Evolutionary conservation across 2,113 vertebrate species (phyloP).

Genomic region (Rhabdomys dilectus): DNA sequence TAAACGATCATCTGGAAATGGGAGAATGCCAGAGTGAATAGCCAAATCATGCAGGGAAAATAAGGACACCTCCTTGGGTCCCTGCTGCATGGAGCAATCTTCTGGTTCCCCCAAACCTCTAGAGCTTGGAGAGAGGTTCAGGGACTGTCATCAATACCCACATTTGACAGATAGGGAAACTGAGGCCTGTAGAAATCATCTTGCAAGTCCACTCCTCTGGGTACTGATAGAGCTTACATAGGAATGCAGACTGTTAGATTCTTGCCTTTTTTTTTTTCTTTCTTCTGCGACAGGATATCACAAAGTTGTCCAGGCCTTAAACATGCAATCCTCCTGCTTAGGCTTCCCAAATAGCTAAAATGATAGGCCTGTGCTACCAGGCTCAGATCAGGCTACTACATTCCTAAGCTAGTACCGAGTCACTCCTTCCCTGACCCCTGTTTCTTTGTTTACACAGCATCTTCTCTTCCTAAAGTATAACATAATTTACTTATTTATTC

Average conservation of each 20-base stretch:
- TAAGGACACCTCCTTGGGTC: neutral
- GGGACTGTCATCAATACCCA: neutral
- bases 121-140: neutral
- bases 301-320: neutral
- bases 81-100: neutral
- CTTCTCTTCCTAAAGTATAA: neutral
- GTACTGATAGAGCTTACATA: neutral
- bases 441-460: neutral
- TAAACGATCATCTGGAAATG: neutral
- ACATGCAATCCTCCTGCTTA: neutral
- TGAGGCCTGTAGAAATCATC: neutral
- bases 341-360: neutral
- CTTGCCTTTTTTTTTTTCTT: neutral
- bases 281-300: neutral
- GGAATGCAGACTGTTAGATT: neutral
- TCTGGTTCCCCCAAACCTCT: neutral
- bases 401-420: neutral
- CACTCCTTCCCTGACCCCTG: accelerated
- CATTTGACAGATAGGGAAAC: neutral
- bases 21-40: neutral
- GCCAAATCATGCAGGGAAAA: neutral
- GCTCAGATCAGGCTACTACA: neutral
- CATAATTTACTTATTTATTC: neutral
- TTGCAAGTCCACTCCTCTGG: neutral
- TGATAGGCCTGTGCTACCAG: neutral